Evolutionary conservation across 2,797 vertebrate genomes (phyloP).

Genomic region (Pachyuromys duprasi): DNA sequence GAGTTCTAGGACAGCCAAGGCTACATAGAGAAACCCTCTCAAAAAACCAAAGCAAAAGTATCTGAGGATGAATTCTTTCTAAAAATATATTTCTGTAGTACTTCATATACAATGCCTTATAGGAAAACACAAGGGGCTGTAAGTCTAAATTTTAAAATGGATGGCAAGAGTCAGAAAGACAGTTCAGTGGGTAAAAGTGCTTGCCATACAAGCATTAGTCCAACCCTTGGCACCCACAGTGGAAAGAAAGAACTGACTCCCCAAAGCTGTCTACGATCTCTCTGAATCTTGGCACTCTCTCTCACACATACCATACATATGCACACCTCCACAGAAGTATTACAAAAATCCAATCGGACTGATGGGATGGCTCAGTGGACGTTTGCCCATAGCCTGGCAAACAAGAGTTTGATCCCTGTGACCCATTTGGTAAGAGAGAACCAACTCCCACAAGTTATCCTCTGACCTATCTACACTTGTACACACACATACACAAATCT

Average conservation of each 20-base stretch:
- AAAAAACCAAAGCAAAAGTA: too few species aligned
- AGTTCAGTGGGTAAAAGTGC: not conserved
- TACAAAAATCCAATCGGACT: not conserved
- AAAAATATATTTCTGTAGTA: constrained; percentile 20
- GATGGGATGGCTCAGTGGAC: not conserved
- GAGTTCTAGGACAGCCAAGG: too few species aligned
- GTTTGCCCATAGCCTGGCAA: not conserved
- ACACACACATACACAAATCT: not conserved
- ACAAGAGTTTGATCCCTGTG: too few species aligned
- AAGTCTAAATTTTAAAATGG: constrained; percentile 45
- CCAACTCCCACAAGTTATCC: not conserved
- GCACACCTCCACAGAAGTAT: not conserved
- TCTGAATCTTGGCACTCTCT: not conserved
- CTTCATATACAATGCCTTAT: not conserved
- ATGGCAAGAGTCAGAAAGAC: not conserved
- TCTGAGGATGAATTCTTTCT: constrained; percentile 1
- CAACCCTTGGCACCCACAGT: not conserved
- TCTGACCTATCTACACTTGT: not conserved
- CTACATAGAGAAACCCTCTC: too few species aligned
- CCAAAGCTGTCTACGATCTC: not conserved
- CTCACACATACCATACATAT: not conserved
- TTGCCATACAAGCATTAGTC: not conserved
- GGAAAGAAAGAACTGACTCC: not conserved
- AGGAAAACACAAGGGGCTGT: not conserved
- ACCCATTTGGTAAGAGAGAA: not conserved